Percentiles rank a stretch among this genome's conserved stretches.
Conservation (phyloP, 2,888 invertebrate genomes). For the Athalia cordata region DNA sequence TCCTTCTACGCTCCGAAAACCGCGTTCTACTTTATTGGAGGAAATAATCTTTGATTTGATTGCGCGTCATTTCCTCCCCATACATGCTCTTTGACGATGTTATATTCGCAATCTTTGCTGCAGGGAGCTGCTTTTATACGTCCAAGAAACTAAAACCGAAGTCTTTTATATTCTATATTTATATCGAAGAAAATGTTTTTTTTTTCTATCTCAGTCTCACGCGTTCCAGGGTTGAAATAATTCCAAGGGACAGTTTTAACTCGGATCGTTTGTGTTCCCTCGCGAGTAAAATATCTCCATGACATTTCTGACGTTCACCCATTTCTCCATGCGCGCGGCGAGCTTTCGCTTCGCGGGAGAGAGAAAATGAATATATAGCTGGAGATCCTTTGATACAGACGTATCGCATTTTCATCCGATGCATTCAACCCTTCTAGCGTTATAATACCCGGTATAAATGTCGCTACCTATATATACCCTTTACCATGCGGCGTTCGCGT, state of each 20-base stretch:
- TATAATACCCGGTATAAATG: conserved; percentile 29
- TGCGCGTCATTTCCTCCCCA: conserved; percentile 55
- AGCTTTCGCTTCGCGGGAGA: no score
- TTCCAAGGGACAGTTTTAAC: no score
- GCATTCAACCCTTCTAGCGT: conserved; percentile 56
- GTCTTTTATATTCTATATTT: no score
- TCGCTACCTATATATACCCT: background rate
- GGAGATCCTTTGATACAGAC: conserved; percentile 49
- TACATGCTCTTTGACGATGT: conserved; percentile 8
- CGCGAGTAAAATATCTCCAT: conserved; percentile 29
- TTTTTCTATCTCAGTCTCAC: background rate
- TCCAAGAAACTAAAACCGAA: no score
- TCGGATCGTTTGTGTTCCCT: background rate
- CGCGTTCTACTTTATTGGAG: conserved; percentile 69
- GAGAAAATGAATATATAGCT: background rate
- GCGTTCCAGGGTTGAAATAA: no score
- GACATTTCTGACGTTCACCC: conserved; percentile 20
- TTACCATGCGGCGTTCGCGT: background rate
- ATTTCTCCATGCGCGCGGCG: background rate
- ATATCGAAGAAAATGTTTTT: no score
- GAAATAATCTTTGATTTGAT: conserved; percentile 71
- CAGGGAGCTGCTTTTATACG: background rate
- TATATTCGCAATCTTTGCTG: background rate
- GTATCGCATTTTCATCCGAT: conserved; percentile 56
- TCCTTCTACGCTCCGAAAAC: conserved; percentile 57